Conservation (phyloP, 2,113 vertebrate genomes). For the Triplophysa tibetana region DNA sequence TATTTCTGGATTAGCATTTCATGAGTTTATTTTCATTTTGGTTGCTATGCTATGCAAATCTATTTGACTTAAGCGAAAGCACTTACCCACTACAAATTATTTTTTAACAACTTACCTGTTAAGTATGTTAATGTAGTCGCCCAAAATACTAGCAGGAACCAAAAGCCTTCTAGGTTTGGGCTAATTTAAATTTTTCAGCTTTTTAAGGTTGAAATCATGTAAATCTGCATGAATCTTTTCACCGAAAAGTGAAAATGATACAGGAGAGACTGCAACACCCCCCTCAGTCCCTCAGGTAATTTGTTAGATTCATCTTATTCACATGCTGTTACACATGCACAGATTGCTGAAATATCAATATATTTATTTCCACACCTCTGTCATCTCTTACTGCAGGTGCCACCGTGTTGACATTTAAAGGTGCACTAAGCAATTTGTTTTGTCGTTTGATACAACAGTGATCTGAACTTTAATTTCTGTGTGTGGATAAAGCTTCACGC, state of each 20-base stretch:
- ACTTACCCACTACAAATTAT: background rate
- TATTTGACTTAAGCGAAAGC: background rate
- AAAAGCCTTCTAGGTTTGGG: too few relatives aligned
- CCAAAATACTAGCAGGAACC: background rate
- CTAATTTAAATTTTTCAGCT: background rate
- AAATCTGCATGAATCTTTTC: background rate
- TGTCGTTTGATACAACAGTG: too few relatives aligned
- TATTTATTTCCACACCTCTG: too few relatives aligned
- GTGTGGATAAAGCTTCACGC: too few relatives aligned
- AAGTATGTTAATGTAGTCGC: background rate
- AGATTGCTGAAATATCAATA: too few relatives aligned
- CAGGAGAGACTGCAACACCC: background rate
- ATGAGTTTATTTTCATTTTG: background rate
- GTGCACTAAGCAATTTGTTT: background rate
- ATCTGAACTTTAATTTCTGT: too few relatives aligned
- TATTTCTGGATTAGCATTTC: conserved; percentile 6
- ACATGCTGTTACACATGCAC: too few relatives aligned
- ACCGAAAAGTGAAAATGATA: background rate
- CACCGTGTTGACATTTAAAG: background rate
- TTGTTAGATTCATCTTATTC: too few relatives aligned
- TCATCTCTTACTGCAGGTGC: too few relatives aligned
- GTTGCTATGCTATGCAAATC: background rate
- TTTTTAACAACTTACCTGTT: background rate
- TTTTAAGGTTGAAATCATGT: background rate
- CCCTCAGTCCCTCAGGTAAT: background rate